These are phyloP conservation scores for Andrena dorsata DNA, from an alignment of 2,888 invertebrate genomes.

Conservation along the genomic window DNA sequence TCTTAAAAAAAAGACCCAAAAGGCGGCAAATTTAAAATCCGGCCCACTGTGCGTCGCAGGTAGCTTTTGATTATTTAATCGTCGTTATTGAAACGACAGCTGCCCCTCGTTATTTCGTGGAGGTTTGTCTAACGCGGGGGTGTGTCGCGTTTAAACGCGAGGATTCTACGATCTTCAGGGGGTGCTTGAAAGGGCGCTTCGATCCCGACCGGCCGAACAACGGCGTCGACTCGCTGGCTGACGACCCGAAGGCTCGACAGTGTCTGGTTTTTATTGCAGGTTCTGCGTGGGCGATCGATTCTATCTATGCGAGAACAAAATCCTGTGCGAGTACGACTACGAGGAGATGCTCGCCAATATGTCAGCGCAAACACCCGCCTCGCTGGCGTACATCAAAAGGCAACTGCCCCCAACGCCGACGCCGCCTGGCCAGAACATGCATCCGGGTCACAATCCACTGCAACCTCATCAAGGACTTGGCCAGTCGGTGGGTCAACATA, in stretches of 20 bases:
- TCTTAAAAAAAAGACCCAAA: too few relatives aligned
- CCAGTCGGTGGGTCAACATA: slow-evolving; percentile 81
- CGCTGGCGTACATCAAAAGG: slow-evolving; percentile 92
- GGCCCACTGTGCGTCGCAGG: too few relatives aligned
- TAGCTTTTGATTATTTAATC: not conserved
- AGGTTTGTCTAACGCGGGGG: not conserved
- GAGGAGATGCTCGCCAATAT: slow-evolving; percentile 97
- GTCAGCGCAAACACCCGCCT: slow-evolving; percentile 94
- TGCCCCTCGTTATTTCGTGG: not conserved
- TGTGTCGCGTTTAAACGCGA: too few relatives aligned
- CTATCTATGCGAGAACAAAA: slow-evolving; percentile 98
- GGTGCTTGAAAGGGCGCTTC: too few relatives aligned
- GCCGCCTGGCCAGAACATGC: slow-evolving; percentile 80
- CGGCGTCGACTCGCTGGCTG: not conserved
- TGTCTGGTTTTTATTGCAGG: slow-evolving; percentile 86
- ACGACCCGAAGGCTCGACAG: slow-evolving; percentile 24
- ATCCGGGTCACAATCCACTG: slow-evolving; percentile 80
- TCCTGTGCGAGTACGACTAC: slow-evolving; percentile 98
- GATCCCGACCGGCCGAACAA: not conserved
- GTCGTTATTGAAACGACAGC: not conserved
- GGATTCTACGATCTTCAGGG: too few relatives aligned
- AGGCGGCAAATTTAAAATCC: too few relatives aligned
- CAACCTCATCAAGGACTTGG: slow-evolving; percentile 81
- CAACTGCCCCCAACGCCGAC: slow-evolving; percentile 86
- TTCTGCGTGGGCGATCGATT: slow-evolving; percentile 99